Evolutionary conservation across 1,140 invertebrate genomes (phyloP), one percentile per base, ranked within the genome.

Genomic region (Trissolcus basalis): DNA sequence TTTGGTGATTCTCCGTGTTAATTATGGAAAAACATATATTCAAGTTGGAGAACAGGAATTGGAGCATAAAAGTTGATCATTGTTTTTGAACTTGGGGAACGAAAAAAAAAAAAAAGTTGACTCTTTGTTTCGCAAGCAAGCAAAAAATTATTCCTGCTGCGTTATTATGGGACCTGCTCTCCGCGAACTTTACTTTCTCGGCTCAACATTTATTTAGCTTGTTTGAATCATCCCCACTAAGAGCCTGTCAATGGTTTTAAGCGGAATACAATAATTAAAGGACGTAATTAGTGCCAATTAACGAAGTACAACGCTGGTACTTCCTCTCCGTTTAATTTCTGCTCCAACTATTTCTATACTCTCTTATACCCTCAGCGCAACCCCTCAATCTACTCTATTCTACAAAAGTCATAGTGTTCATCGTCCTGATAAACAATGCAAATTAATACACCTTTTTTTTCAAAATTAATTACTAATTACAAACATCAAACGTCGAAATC

Each of bases 251-350:
- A 72, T 76, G 79, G 76, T 79, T 82, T 67, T 64, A 74, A 61
- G 70, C 59, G 71, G 73, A 80, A 75, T 78, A 81, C 82, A 82
- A 81, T 82, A 82, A 82, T 82, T 82, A 82, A 79, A 82, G 76
- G 69, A 80, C 80, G 78, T 82, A 81, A 82, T 83, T 83, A 84
- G 78, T 80, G 78, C 80, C 81, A 82, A 84, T 84, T 83, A 83
- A 80, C 72, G 74, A 74, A 81, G 77, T 77, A 80, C 70, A 70
- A 68, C 79, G 71, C 43, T 54, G 61, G 71, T 68, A 45, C 70
- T 54, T 73, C 72, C 65, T 63, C 65, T 63, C 44, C 54, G 15
- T 55, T 70, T 58, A 65, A 32, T 56, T 73, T 47, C 68, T 48
- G 45, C 65, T 33, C 65, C 32, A 74, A 65, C 71, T 61, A 51